These are phyloP conservation scores for Myiagra hebetior DNA, from an alignment of 2,113 vertebrate species.

Conservation along the genomic window DNA sequence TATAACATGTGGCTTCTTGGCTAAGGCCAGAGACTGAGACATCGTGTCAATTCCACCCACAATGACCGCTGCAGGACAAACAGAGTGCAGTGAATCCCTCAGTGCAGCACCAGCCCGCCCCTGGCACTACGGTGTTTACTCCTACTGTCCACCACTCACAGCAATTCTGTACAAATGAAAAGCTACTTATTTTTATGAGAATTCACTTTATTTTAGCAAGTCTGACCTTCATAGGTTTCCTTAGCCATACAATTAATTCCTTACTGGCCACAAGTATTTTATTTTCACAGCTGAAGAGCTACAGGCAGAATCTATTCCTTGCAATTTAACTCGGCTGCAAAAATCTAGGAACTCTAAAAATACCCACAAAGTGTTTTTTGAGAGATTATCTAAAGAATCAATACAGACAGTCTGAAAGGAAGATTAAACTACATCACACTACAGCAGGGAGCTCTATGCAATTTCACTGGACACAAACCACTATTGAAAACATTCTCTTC, in stretches of 20 bases:
- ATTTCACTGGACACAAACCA: neutral
- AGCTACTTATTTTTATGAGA: neutral
- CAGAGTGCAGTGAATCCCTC: neutral
- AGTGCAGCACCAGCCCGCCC: neutral
- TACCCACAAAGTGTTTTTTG: neutral
- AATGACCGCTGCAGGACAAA: conserved; percentile 82
- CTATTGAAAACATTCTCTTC: neutral
- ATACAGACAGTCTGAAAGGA: neutral
- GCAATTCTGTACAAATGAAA: neutral
- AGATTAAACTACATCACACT: neutral
- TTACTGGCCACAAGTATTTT: neutral
- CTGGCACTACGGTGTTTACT: neutral
- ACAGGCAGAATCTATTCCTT: neutral
- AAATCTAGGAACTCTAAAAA: neutral
- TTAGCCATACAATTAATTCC: neutral
- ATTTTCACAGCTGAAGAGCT: neutral
- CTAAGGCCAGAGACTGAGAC: conserved; percentile 94
- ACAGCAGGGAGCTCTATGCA: neutral
- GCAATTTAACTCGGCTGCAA: neutral
- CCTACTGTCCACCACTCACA: neutral
- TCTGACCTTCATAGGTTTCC: neutral
- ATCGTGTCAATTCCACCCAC: conserved; percentile 97
- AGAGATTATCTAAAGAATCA: neutral
- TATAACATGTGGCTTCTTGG: conserved; percentile 94
- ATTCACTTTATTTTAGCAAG: neutral